These are phyloP conservation scores for Dendrocopos noguchii DNA, from an alignment of 2,113 vertebrate genomes.

Conservation along the genomic window DNA sequence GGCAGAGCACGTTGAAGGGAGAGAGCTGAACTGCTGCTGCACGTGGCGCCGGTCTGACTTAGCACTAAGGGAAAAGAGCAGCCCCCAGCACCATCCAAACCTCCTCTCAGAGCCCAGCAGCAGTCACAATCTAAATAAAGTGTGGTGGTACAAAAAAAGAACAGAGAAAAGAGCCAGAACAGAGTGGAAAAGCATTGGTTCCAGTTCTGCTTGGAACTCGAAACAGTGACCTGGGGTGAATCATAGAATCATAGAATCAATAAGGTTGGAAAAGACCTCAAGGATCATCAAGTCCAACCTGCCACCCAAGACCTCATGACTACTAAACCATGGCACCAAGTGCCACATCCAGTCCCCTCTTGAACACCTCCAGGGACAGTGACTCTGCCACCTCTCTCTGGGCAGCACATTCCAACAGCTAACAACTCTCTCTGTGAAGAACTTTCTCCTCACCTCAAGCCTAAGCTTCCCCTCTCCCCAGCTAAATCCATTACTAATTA, in stretches of 20 bases:
- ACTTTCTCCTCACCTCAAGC: too few species aligned
- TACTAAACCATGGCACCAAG: too few species aligned
- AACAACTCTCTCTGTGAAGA: too few species aligned
- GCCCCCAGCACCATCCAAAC: not conserved
- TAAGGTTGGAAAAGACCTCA: too few species aligned
- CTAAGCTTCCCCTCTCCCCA: not conserved
- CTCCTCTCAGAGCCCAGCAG: not conserved
- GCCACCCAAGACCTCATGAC: too few species aligned
- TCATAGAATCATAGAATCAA: too few species aligned
- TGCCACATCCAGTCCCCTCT: too few species aligned
- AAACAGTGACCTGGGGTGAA: not conserved
- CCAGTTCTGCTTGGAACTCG: not conserved
- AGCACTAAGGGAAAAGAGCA: not conserved
- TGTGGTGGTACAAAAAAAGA: not conserved
- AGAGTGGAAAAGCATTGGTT: not conserved
- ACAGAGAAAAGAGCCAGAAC: not conserved
- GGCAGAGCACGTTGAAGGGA: not conserved
- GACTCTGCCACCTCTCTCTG: too few species aligned
- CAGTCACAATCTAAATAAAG: not conserved
- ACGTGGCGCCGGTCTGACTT: not conserved
- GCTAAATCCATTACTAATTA: conserved; percentile 13
- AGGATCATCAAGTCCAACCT: too few species aligned
- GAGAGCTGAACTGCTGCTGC: not conserved
- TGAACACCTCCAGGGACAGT: too few species aligned
- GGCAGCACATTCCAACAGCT: too few species aligned